Base-by-base conservation (phyloP, 92 coral and sea anemone genomes). In the Montipora capitata region DNA sequence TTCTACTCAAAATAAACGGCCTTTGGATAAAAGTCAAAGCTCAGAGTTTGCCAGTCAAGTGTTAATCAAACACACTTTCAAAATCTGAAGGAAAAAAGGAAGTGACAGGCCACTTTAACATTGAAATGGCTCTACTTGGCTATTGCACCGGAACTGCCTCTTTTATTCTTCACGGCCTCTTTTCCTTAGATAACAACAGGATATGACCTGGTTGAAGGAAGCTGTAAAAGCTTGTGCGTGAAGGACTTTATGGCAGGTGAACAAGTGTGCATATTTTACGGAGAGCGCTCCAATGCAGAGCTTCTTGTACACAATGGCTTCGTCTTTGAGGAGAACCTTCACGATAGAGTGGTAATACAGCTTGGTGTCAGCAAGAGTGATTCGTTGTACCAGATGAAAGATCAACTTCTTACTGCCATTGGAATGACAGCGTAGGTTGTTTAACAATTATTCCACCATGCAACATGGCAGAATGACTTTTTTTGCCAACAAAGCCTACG, bases 331-430 rank as follows among this genome's bases (percentile, higher is more conserved):
- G 95, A 87, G 42, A 96, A 95, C 69, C 51, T 77, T n/a, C 89
- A 96, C 51, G 99, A 97, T 67, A 90, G 81, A 63, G 94, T 96
- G 11, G 84, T 78, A 49, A 90, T 97, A 61, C 94, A 90, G 62
- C 96, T 97, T 44, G 99, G 99, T 59, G 96, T 97, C 20, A 97
- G 99, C 82, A 94, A 68, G 85, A 95, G 96, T 84, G 99, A 97
- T 68, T 86, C 95, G 38, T 91, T 96, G 51, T 96, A 96, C 82
- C 88, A 82, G 18, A 86, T 92, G 94, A 97, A 97, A 85, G 98
- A 95, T 17, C 92, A 87, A 74, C 88, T 96, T 73, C 81, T 96
- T 62, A 85, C 93, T 14, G 64, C 91, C 61, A 44, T 91, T 59
- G 92, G 93, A 38, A 57, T 96, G 77, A 88, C 96, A 20, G 87